Percentiles rank a stretch among this genome's conserved stretches.
These are phyloP conservation scores for Macrosteles quadrilineatus DNA, from an alignment of 1,140 invertebrate species.

Conservation along the genomic window DNA sequence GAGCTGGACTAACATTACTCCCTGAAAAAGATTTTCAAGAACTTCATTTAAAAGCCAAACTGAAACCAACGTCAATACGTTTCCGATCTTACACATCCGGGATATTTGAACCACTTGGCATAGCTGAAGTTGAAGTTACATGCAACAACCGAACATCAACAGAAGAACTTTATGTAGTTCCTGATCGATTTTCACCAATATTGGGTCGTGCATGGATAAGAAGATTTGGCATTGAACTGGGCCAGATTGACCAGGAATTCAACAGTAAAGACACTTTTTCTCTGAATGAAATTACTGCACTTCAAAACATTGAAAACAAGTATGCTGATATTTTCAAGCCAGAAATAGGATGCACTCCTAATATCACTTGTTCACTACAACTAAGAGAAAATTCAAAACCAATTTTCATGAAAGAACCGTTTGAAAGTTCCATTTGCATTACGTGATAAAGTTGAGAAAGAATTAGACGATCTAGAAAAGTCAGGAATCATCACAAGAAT, in stretches of 20 bases:
- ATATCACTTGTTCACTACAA: conserved; percentile 18
- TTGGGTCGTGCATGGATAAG: conserved; percentile 36
- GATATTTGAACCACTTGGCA: conserved; percentile 35
- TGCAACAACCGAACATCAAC: conserved; percentile 52
- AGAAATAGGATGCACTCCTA: conserved; percentile 32
- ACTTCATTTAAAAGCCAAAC: background rate
- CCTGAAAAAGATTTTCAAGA: background rate
- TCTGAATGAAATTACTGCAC: background rate
- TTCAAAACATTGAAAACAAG: conserved; percentile 31
- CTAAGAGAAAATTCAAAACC: conserved; percentile 28
- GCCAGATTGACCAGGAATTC: background rate
- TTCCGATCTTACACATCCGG: conserved; percentile 38
- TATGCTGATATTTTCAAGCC: conserved; percentile 35
- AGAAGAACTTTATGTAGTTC: conserved; percentile 41
- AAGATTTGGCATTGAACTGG: conserved; percentile 33
- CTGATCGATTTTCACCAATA: conserved; percentile 32
- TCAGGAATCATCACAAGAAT: conserved; percentile 42
- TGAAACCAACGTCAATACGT: conserved; percentile 19
- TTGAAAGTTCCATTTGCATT: conserved; percentile 33
- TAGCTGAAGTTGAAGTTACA: conserved; percentile 31
- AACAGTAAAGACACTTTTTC: conserved; percentile 30
- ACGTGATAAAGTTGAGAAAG: conserved; percentile 29
- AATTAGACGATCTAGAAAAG: conserved; percentile 28
- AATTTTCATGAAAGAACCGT: conserved; percentile 28
- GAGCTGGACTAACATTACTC: conserved; percentile 9